These are phyloP conservation scores for Leptoclinus maculatus DNA, from an alignment of 2,797 vertebrate species.

Conservation along the genomic window DNA sequence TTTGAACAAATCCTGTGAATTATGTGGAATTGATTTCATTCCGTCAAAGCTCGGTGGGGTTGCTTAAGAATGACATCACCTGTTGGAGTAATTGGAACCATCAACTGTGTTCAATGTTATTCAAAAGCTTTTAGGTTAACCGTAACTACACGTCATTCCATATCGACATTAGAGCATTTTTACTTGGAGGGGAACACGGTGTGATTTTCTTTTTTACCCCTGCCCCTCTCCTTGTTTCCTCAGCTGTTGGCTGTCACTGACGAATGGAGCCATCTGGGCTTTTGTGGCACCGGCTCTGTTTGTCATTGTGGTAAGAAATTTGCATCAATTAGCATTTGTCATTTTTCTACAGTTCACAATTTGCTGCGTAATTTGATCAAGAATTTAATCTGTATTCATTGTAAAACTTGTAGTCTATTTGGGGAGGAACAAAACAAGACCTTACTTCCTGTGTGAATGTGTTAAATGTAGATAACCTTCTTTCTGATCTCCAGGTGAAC, in stretches of 20 bases:
- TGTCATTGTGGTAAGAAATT: constrained; percentile 91
- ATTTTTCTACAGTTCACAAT: neutral
- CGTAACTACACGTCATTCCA: constrained; percentile 7
- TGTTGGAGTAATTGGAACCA: constrained; percentile 36
- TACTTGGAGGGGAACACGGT: neutral
- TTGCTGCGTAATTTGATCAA: neutral
- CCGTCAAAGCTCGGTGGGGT: constrained; percentile 8
- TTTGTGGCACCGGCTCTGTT: constrained; percentile 95
- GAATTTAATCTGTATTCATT: neutral
- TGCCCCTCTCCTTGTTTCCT: constrained; percentile 46
- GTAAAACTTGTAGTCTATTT: neutral
- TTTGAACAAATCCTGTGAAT: neutral
- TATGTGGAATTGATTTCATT: constrained; percentile 20
- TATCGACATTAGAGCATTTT: constrained; percentile 38
- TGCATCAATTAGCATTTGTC: neutral
- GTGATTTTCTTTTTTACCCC: constrained; percentile 7
- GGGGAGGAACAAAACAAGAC: neutral
- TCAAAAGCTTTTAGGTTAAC: constrained; percentile 30
- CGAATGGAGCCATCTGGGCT: constrained; percentile 94
- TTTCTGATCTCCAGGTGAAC: constrained; percentile 87
- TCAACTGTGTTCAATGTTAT: constrained; percentile 16
- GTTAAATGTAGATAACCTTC: neutral
- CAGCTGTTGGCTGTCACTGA: constrained; percentile 96
- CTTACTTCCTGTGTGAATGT: neutral
- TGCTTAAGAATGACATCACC: constrained; percentile 55